phyloP scores from a whole-genome alignment of 2,113 vertebrate genomes.

The Anoplopoma fimbria region DNA sequence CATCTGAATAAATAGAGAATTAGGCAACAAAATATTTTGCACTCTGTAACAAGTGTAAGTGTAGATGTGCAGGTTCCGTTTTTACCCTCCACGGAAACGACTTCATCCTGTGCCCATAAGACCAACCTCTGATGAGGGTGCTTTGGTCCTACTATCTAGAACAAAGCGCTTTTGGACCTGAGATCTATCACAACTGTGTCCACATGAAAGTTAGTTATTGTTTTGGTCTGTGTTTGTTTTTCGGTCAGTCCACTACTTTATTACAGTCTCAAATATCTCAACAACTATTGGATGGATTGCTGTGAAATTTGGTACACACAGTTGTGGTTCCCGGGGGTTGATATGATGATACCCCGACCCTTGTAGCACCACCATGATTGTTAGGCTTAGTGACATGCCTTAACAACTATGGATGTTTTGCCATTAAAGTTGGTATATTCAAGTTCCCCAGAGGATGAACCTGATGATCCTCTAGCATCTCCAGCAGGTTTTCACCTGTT shows the following conservation, averaged over 20 bases:
- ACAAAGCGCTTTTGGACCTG: no score
- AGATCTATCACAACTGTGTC: not conserved
- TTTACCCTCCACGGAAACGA: no score
- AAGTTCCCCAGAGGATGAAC: not conserved
- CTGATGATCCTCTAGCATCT: not conserved
- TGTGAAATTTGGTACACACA: no score
- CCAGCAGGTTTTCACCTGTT: not conserved
- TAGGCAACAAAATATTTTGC: not conserved
- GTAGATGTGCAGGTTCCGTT: not conserved
- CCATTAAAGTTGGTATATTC: not conserved
- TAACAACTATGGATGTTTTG: not conserved
- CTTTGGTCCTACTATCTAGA: not conserved
- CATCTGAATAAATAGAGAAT: not conserved
- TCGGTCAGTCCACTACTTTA: no score
- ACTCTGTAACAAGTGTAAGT: not conserved
- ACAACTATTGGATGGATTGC: no score
- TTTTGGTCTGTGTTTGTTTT: no score
- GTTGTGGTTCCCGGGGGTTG: no score
- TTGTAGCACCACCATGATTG: no score
- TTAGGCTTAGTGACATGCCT: not conserved
- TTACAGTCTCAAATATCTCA: no score
- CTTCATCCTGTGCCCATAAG: no score
- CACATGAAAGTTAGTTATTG: no score
- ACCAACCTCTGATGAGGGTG: not conserved
- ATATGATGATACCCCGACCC: no score